Conservation (phyloP, 2,888 invertebrate genomes). For the Trichopoda pennipes region DNA sequence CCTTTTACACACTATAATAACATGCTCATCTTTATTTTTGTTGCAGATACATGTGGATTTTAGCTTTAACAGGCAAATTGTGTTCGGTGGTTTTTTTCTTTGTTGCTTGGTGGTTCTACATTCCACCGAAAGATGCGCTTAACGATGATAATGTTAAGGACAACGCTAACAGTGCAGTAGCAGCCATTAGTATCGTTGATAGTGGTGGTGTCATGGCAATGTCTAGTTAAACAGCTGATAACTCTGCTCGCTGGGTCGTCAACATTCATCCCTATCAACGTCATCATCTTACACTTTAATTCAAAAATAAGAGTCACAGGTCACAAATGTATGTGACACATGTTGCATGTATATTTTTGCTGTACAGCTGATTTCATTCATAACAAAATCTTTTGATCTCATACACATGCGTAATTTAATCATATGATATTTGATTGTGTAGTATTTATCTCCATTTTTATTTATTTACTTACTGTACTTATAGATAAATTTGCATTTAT, state of each 20-base stretch:
- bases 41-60: constrained; percentile 86
- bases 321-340: background rate
- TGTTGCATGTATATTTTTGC: constrained; percentile 25
- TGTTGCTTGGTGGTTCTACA: constrained; percentile 89
- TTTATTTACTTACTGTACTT: background rate
- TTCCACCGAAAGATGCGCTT: constrained; percentile 82
- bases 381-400: constrained; percentile 46
- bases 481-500: constrained; percentile 17
- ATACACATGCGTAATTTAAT: constrained; percentile 59
- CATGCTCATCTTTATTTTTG: background rate
- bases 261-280: constrained; percentile 23
- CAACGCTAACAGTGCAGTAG: constrained; percentile 41
- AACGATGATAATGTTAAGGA: constrained; percentile 61
- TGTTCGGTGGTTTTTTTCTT: constrained; percentile 88
- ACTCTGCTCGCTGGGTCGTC: constrained; percentile 13
- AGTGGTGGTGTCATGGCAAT: constrained; percentile 27
- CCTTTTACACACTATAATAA: background rate
- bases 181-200: constrained; percentile 45
- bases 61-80: constrained; percentile 87
- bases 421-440: constrained; percentile 45
- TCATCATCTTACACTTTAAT: constrained; percentile 6
- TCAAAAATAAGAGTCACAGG: background rate
- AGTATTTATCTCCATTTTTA: background rate
- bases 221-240: constrained; percentile 46
- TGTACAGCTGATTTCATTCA: constrained; percentile 64